Percentiles rank a stretch among this genome's conserved stretches.
Evolutionary conservation across 2,797 vertebrate genomes (phyloP).

Genomic region (Sebastes oblongus): DNA sequence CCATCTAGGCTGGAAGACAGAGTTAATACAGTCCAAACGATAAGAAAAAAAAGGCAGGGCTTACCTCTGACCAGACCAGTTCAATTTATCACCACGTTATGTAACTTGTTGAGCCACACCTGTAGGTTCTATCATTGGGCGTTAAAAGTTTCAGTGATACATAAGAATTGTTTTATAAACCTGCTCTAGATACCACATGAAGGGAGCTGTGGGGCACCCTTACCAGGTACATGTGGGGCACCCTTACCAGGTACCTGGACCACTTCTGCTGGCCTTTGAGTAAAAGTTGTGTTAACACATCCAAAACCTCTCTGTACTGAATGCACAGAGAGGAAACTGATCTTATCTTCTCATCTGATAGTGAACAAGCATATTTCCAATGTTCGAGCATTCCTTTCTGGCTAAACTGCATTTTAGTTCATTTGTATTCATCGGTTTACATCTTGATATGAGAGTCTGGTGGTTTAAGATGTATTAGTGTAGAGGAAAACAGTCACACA

Average conservation of each 20-base stretch:
- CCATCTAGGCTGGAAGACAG: too few species aligned
- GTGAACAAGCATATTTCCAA: not conserved
- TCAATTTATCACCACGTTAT: too few species aligned
- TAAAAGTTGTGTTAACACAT: not conserved
- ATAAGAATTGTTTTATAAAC: not conserved
- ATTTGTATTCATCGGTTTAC: not conserved
- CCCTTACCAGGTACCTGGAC: not conserved
- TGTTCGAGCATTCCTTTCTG: not conserved
- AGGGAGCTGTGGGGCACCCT: fast-evolving
- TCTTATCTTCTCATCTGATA: too few species aligned
- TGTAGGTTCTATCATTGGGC: too few species aligned
- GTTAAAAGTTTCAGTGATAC: not conserved
- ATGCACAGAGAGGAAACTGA: too few species aligned
- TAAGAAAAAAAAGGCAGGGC: too few species aligned
- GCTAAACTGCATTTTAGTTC: not conserved
- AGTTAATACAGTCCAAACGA: too few species aligned
- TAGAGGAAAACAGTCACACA: too few species aligned
- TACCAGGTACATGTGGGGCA: too few species aligned
- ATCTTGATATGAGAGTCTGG: not conserved
- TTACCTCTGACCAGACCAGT: too few species aligned
- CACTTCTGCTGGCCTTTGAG: not conserved
- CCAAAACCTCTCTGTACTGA: not conserved
- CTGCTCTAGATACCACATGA: not conserved
- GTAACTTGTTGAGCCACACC: too few species aligned
- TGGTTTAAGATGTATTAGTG: not conserved